A percentile compares a stretch with the other conserved stretches of the same genome.
Conservation (phyloP, 2,113 vertebrate genomes). For the Rhinopomastus cyanomelas region DNA sequence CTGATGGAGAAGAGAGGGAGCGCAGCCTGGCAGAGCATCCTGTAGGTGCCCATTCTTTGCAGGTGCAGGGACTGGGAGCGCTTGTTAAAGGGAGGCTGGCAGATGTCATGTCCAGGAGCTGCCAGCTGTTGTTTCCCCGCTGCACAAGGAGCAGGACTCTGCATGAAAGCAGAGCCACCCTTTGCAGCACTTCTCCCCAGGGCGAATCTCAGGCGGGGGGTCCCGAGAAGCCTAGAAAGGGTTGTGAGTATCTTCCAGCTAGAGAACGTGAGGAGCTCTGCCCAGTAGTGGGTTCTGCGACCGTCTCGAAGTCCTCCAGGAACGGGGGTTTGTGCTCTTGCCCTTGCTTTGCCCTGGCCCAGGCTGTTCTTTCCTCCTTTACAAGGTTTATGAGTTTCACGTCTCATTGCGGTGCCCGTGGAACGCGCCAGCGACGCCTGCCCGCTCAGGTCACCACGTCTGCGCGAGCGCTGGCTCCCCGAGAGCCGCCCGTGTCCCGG, state of each 20-base stretch:
- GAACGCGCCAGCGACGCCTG: not conserved
- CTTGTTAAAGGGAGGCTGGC: not conserved
- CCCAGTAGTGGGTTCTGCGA: not conserved
- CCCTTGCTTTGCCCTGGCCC: not conserved
- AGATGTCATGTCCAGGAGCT: not conserved
- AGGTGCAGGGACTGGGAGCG: not conserved
- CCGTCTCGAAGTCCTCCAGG: not conserved
- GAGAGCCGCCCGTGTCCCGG: not conserved
- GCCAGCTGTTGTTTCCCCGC: not conserved
- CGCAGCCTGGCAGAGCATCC: not conserved
- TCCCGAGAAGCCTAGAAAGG: not conserved
- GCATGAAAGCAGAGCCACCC: not conserved
- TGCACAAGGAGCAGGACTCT: not conserved
- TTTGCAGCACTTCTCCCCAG: not conserved
- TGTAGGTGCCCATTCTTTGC: not conserved
- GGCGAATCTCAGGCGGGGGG: not conserved
- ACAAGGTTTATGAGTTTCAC: not conserved
- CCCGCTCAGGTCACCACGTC: not conserved
- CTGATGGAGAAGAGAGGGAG: not conserved
- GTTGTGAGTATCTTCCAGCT: not conserved
- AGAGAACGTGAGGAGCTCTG: not conserved
- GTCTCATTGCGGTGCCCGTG: not conserved
- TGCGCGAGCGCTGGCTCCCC: not conserved
- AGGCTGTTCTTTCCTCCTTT: not conserved
- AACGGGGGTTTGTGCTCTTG: not conserved